Percentiles rank a stretch among this genome's conserved stretches.
phyloP scores from a whole-genome alignment of 1,140 invertebrate species.

The Diachasmimorpha longicaudata region DNA sequence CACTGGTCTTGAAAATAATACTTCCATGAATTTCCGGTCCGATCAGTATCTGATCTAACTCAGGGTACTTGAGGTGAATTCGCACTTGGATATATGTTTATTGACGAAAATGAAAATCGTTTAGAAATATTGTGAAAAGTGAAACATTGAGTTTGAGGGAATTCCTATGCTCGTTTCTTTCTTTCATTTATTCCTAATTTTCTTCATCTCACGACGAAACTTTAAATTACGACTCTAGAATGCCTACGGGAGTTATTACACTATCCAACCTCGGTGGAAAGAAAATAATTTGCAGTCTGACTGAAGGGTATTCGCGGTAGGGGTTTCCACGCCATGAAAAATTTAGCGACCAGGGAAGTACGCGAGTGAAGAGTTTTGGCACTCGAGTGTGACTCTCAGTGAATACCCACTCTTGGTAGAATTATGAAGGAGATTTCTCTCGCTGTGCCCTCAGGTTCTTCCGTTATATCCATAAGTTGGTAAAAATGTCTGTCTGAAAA shows the following conservation, averaged over 20 bases:
- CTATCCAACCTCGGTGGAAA: neutral
- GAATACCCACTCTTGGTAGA: neutral
- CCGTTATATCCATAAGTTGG: neutral
- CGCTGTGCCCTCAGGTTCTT: neutral
- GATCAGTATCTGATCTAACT: too few relatives aligned
- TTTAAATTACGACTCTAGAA: neutral
- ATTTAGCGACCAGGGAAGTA: neutral
- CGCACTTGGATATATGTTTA: too few relatives aligned
- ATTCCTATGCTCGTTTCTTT: neutral
- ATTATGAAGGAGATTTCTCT: conserved; percentile 1
- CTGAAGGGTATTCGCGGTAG: neutral
- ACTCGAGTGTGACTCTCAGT: conserved; percentile 4
- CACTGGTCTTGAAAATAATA: too few relatives aligned
- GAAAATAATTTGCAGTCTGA: neutral
- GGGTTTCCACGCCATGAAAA: neutral
- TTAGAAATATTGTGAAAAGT: too few relatives aligned
- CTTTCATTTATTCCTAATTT: neutral
- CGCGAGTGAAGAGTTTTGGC: conserved; percentile 4
- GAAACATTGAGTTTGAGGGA: too few relatives aligned
- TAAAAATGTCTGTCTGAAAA: neutral
- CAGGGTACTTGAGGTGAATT: too few relatives aligned
- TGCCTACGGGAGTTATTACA: neutral
- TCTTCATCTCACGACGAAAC: neutral
- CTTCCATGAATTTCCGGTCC: too few relatives aligned
- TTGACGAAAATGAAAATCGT: too few relatives aligned